These are phyloP conservation scores for Prinia subflava DNA, from an alignment of 2,113 vertebrate genomes.

Conservation along the genomic window DNA sequence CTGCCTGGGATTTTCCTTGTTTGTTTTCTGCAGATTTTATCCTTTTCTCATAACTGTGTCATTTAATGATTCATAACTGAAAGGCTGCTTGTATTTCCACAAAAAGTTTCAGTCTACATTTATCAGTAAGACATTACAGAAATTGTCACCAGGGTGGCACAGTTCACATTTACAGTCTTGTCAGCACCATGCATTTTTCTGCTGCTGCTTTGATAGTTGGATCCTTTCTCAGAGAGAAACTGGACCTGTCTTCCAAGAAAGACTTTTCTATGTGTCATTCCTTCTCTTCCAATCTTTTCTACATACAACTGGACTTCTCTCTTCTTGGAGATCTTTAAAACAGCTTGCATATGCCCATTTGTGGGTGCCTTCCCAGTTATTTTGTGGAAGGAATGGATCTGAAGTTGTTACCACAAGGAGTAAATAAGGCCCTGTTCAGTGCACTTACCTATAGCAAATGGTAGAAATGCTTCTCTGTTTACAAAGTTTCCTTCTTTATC, in stretches of 20 bases:
- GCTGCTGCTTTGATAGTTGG: background rate
- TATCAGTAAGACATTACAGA: background rate
- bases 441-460: constrained; percentile 44
- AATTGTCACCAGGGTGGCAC: background rate
- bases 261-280: background rate
- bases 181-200: background rate
- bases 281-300: background rate
- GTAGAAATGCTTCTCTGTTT: constrained; percentile 58
- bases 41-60: background rate
- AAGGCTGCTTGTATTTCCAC: background rate
- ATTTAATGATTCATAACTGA: background rate
- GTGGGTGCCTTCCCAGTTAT: background rate
- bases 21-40: background rate
- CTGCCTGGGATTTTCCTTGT: background rate
- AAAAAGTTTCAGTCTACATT: background rate
- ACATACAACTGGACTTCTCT: background rate
- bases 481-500: constrained; percentile 58
- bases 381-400: background rate
- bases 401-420: background rate
- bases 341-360: background rate
- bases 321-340: background rate
- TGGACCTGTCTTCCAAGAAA: background rate
- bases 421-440: background rate
- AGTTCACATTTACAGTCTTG: background rate
- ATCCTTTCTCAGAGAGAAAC: background rate